These are phyloP conservation scores for Lucifuga dentata DNA, from an alignment of 2,113 vertebrate species.

Conservation along the genomic window DNA sequence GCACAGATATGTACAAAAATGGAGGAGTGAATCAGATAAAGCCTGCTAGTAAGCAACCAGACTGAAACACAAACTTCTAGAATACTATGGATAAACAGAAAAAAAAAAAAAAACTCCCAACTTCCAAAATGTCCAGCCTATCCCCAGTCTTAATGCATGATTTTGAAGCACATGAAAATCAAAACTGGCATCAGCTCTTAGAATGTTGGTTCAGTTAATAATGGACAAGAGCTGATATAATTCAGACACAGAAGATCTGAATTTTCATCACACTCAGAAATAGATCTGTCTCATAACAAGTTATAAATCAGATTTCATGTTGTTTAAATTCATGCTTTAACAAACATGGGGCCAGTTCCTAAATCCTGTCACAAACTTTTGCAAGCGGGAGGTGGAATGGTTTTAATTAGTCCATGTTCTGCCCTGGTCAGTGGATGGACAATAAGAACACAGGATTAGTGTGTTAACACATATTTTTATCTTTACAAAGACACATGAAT, in stretches of 20 bases:
- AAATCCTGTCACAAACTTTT: conserved; percentile 4
- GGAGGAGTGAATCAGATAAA: conserved; percentile 85
- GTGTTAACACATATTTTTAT: conserved; percentile 20
- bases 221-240: conserved; percentile 51
- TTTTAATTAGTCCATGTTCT: conserved; percentile 34
- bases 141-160: conserved; percentile 68
- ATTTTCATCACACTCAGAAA: conserved; percentile 17
- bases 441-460: conserved; percentile 46
- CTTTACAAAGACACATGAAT: conserved; percentile 28
- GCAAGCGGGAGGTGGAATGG: conserved; percentile 21
- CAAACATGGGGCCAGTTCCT: conserved; percentile 26
- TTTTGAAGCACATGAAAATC: conserved; percentile 30
- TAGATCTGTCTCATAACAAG: conserved; percentile 15
- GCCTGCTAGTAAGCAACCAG: conserved; percentile 97
- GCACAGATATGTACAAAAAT: conserved; percentile 99
- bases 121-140: conserved; percentile 84
- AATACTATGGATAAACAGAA: conserved; percentile 85
- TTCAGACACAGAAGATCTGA: conserved; percentile 81
- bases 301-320: conserved; percentile 21
- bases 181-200: conserved; percentile 26
- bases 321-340: conserved; percentile 21
- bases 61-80: conserved; percentile 85
- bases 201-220: conserved; percentile 46
- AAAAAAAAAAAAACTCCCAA: conserved; percentile 34
- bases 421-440: conserved; percentile 38